Evolutionary conservation across 2,113 vertebrate species (phyloP), one percentile per base, ranked within the genome.

Genomic region (Zosterops pallidus): DNA sequence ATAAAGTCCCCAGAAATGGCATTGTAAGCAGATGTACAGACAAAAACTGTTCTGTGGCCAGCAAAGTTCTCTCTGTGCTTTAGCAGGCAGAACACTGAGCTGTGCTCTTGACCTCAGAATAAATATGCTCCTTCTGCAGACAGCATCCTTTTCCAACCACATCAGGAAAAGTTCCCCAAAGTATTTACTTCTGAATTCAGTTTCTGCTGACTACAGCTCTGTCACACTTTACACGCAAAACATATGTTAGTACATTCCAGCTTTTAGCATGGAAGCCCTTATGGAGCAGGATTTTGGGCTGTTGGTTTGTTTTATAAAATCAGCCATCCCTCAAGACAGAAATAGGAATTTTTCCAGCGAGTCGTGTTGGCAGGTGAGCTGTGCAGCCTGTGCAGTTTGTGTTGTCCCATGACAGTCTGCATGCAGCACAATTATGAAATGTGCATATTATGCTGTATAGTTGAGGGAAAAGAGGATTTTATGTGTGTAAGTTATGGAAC

Each of bases 141-240:
- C 67, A 74, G 26, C 68, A 41, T 90, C 94, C 72, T 20, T 20
- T 55, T 65, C 75, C 72, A 91, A 59, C 76, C 91, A 76, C 96
- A 97, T 94, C 95, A 96, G 83, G 89, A 92, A 70, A 95, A 75
- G 84, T 92, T 94, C 89, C 87, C 91, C 41, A 11, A 93, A 91
- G 93, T 84, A 94, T 95, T 96, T 95, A 81, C 77, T 97, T 93
- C 85, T 95, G 84, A 93, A 89, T 92, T 84, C 53, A 52, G 49
- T 94, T 95, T 95, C 83, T 95, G 94, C 92, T 94, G 95, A 96
- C 84, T 92, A 55, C 44, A 71, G 63, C 76, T 92, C 83, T 95
- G 87, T 89, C 83, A 90, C 93, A 90, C 67, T 94, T 92, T 56
- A 74, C 79, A 92, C 91, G 84, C 50, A 94, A 95, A 94, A 94